These are phyloP conservation scores for Mormyrus lacerda DNA, from an alignment of 2,113 vertebrate genomes.

Conservation along the genomic window DNA sequence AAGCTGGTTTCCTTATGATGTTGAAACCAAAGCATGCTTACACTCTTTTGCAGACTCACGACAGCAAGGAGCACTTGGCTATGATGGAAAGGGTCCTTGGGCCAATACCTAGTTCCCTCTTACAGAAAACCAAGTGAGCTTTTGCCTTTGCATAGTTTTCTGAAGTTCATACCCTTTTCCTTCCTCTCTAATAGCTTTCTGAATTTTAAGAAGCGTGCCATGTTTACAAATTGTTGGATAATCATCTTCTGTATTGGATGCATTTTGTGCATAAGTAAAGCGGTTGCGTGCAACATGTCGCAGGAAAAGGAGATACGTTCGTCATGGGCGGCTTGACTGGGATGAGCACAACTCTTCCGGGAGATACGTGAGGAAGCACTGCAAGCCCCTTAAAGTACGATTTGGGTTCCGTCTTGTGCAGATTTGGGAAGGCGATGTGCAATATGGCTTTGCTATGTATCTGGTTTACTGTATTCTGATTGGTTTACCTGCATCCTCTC, in stretches of 20 bases:
- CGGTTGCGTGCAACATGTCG: background rate
- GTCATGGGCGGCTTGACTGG: conserved; percentile 72
- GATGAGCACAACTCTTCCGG: conserved; percentile 73
- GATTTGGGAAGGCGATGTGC: background rate
- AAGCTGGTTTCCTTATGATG: background rate
- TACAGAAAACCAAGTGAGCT: conserved; percentile 72
- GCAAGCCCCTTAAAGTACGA: conserved; percentile 80
- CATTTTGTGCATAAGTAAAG: background rate
- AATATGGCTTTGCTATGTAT: background rate
- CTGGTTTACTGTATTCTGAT: background rate
- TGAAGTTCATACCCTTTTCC: background rate
- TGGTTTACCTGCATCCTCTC: background rate
- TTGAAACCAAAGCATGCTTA: background rate
- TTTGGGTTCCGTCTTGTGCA: background rate
- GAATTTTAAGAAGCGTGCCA: background rate
- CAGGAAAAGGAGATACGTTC: conserved; percentile 78
- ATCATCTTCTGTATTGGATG: background rate
- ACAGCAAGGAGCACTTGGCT: conserved; percentile 87
- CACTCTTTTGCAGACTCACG: conserved; percentile 69
- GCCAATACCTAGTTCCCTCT: conserved; percentile 75
- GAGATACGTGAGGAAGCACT: conserved; percentile 70
- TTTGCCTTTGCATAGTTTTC: background rate
- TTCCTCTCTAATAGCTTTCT: background rate
- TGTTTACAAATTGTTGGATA: background rate
- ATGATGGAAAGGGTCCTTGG: conserved; percentile 94